These are phyloP conservation scores for Pedetes capensis DNA, from an alignment of 2,113 vertebrate genomes.

Conservation along the genomic window DNA sequence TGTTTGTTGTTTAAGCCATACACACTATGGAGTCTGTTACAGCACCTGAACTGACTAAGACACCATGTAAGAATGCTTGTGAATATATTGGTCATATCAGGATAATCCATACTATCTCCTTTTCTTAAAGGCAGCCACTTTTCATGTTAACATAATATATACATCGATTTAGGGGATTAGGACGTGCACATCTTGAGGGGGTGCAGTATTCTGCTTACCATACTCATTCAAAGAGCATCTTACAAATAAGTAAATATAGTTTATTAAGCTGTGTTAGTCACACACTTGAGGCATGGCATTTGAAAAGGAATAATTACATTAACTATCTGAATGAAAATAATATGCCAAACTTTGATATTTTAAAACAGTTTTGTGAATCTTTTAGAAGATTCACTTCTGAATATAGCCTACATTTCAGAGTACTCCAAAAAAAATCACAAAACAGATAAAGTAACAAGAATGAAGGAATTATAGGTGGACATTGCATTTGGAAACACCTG, in stretches of 20 bases:
- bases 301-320: conserved; percentile 34
- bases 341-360: not conserved
- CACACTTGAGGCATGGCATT: not conserved
- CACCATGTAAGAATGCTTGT: not conserved
- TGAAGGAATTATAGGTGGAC: not conserved
- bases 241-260: not conserved
- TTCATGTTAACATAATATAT: not conserved
- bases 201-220: not conserved
- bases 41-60: not conserved
- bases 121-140: not conserved
- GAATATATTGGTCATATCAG: not conserved
- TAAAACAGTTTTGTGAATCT: not conserved
- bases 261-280: not conserved
- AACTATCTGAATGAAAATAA: not conserved
- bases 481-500: not conserved
- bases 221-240: not conserved
- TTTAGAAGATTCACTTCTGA: conserved; percentile 1
- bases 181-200: not conserved
- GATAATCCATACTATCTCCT: not conserved
- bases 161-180: not conserved
- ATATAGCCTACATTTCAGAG: not conserved
- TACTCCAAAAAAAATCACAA: not conserved
- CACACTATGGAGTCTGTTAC: too few species aligned
- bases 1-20: not conserved
- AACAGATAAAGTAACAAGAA: not conserved